These are phyloP conservation scores for Chrosomus eos DNA, from an alignment of 2,797 vertebrate species.

Conservation along the genomic window DNA sequence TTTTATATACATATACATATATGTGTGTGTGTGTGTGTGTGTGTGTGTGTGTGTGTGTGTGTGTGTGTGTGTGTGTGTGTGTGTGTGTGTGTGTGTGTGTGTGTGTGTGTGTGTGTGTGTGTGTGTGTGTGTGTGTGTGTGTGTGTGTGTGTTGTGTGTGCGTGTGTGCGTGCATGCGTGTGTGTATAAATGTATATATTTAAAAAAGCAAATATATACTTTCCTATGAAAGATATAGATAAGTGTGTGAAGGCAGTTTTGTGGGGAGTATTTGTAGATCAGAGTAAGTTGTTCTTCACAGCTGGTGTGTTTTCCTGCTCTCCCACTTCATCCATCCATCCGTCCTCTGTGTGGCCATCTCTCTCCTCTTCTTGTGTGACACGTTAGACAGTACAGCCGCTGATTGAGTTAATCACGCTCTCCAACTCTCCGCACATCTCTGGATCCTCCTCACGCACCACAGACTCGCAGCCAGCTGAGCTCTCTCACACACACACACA, in stretches of 20 bases:
- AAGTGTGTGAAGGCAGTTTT: neutral
- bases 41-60: no score
- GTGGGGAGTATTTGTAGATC: conserved; percentile 11
- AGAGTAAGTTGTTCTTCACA: conserved; percentile 49
- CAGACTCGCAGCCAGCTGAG: conserved; percentile 52
- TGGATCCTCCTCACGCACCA: conserved; percentile 37
- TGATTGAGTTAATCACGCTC: conserved; percentile 65
- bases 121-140: no score
- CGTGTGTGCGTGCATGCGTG: no score
- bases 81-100: no score
- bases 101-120: no score
- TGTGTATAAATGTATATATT: no score
- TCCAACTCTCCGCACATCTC: conserved; percentile 41
- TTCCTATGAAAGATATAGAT: neutral
- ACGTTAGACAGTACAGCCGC: conserved; percentile 55
- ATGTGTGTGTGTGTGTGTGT: no score
- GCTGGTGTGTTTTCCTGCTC: conserved; percentile 48
- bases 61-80: no score
- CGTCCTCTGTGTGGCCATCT: conserved; percentile 16
- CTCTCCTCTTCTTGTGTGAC: conserved; percentile 47
- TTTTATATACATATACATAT: no score
- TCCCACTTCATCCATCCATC: conserved; percentile 22
- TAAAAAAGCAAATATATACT: no score
- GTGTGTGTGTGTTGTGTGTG: accelerated
- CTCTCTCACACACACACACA: conserved; percentile 46